phyloP scores from a whole-genome alignment of 1,140 invertebrate species.

The Cyphomyrmex costatus region DNA sequence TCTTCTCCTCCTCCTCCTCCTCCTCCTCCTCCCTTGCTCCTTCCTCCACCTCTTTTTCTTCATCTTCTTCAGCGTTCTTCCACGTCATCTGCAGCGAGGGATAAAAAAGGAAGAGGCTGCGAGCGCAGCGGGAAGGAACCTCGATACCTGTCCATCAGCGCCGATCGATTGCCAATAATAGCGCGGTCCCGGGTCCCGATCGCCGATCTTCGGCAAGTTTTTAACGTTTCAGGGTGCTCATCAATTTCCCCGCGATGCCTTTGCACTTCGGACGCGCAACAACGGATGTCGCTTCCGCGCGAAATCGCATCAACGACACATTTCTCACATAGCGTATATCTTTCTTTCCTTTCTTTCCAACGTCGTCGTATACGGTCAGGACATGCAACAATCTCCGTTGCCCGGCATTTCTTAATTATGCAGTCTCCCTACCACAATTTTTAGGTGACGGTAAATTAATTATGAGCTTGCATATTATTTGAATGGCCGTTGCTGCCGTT shows the following conservation, averaged over 20 bases:
- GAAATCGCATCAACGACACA: constrained; percentile 28
- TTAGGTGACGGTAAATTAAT: constrained; percentile 78
- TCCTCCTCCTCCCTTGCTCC: constrained; percentile 27
- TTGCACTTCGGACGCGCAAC: constrained; percentile 31
- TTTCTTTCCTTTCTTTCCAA: constrained; percentile 9
- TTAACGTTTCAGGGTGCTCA: constrained; percentile 69
- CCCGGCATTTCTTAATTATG: constrained; percentile 78
- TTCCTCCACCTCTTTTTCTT: constrained; percentile 64
- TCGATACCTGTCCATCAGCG: constrained; percentile 77
- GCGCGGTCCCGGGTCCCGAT: constrained; percentile 56
- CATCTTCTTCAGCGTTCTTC: constrained; percentile 65
- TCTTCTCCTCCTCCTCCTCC: constrained; percentile 56
- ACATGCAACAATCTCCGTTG: not conserved
- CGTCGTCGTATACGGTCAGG: not conserved
- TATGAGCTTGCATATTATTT: constrained; percentile 81
- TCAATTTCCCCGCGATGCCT: constrained; percentile 52
- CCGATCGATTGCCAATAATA: constrained; percentile 76
- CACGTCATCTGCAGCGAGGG: constrained; percentile 67
- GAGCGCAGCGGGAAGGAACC: constrained; percentile 72
- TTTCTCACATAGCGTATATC: not conserved
- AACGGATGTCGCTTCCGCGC: constrained; percentile 32
- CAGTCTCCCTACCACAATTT: constrained; percentile 59
- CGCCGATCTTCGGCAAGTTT: constrained; percentile 64
- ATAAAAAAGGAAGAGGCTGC: constrained; percentile 49
- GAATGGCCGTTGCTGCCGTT: constrained; percentile 53